Conservation (phyloP, 2,113 vertebrate genomes). For the Podarcis raffonei region DNA sequence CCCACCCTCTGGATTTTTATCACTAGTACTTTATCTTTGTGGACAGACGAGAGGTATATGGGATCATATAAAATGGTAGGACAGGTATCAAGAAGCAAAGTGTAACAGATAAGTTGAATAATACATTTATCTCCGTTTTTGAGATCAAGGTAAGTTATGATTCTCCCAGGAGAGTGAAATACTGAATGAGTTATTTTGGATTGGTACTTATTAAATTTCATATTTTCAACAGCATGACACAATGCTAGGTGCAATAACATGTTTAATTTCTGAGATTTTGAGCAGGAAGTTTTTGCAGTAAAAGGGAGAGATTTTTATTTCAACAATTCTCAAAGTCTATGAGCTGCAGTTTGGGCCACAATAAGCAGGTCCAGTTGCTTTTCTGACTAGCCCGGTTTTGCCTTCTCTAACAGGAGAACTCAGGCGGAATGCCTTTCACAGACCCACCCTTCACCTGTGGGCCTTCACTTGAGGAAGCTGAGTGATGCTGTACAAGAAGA, state of each 20-base stretch:
- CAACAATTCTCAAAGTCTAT: not conserved
- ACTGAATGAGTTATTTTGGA: not conserved
- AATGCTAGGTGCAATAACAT: not conserved
- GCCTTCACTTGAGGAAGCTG: too few relatives aligned
- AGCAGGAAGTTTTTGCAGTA: not conserved
- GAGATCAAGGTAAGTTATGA: conserved; percentile 25
- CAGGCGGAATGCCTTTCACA: too few relatives aligned
- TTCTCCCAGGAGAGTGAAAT: conserved; percentile 60
- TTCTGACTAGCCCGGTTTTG: too few relatives aligned
- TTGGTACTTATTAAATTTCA: accelerated
- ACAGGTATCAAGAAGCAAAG: not conserved
- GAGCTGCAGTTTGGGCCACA: too few relatives aligned
- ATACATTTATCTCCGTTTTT: conserved; percentile 8
- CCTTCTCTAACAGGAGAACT: too few relatives aligned
- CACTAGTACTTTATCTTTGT: not conserved
- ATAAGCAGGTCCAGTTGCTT: too few relatives aligned
- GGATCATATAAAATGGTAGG: not conserved
- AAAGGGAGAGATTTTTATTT: not conserved
- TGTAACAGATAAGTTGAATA: not conserved
- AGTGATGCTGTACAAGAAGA: not conserved
- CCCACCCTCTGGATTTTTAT: not conserved
- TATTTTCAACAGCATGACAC: accelerated
- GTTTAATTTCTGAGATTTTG: not conserved
- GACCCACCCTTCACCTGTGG: too few relatives aligned
- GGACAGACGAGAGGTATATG: accelerated